Evolutionary conservation across 23 tunicate species (phyloP).

Genomic region (Clavelina lepadiformis): DNA sequence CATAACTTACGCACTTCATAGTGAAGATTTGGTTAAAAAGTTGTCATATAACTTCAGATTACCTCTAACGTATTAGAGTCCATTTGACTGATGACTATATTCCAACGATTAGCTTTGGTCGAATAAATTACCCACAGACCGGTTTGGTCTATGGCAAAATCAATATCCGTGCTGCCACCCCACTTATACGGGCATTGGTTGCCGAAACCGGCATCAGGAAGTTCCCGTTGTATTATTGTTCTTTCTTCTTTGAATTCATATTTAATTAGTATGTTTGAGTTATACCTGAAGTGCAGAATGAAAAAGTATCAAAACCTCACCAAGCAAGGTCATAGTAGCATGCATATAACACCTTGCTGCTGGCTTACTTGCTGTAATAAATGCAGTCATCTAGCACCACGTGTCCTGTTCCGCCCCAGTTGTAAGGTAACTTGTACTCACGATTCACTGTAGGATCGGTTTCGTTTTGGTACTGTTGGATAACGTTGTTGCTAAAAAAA

Average conservation of each 20-base stretch:
- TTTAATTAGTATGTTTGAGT: constrained; percentile 21
- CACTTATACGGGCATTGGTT: constrained; percentile 37
- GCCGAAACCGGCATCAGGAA: constrained; percentile 32
- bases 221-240: neutral
- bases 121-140: constrained; percentile 57
- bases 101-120: constrained; percentile 36
- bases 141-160: constrained; percentile 36
- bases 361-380: constrained; percentile 39
- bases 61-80: constrained; percentile 36
- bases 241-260: constrained; percentile 14
- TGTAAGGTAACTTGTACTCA: constrained; percentile 10
- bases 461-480: constrained; percentile 11
- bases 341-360: neutral
- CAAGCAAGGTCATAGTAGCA: too few relatives aligned
- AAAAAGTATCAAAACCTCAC: too few relatives aligned
- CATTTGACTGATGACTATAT: constrained; percentile 35
- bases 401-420: constrained; percentile 70
- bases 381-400: constrained; percentile 25
- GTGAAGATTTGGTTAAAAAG: too few relatives aligned
- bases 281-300: too few relatives aligned
- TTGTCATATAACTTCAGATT: too few relatives aligned
- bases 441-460: neutral
- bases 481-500: constrained; percentile 17
- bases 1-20: too few relatives aligned
- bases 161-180: constrained; percentile 59